Percentiles rank a stretch among this genome's conserved stretches.
phyloP scores from a whole-genome alignment of 1,140 invertebrate species.

The Philotrypesis tridentata region DNA sequence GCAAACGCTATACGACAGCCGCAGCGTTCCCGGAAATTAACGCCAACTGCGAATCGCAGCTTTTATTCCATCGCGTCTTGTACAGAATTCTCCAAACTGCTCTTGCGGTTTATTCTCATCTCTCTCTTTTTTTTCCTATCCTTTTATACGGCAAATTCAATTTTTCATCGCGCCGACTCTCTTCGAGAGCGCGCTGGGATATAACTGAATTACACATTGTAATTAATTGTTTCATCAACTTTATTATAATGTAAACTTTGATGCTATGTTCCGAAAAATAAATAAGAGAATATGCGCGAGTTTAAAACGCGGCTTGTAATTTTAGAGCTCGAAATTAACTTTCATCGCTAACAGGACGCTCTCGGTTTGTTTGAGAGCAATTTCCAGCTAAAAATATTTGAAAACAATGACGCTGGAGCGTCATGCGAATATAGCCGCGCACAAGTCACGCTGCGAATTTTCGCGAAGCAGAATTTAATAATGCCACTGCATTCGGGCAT shows the following conservation, averaged over 20 bases:
- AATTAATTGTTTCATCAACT: background rate
- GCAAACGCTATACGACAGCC: constrained; percentile 8
- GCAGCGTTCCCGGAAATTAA: constrained; percentile 42
- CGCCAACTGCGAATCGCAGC: constrained; percentile 20
- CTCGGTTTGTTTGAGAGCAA: background rate
- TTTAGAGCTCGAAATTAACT: constrained; percentile 3
- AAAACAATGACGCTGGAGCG: constrained; percentile 18
- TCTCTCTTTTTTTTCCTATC: background rate
- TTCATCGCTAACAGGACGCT: constrained; percentile 9
- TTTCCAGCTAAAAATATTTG: constrained; percentile 23
- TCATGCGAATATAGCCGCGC: background rate
- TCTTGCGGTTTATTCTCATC: background rate
- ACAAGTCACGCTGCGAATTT: background rate
- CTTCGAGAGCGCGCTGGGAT: background rate
- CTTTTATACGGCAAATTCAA: background rate
- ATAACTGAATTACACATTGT: background rate
- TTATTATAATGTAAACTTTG: background rate
- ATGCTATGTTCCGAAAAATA: background rate
- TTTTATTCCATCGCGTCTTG: background rate
- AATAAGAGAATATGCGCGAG: background rate
- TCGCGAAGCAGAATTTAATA: constrained; percentile 42
- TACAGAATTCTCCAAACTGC: background rate
- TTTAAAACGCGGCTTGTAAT: background rate
- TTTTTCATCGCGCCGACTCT: background rate
- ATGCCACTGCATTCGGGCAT: constrained; percentile 40